Evolutionary conservation across 2,797 vertebrate species (phyloP).

Genomic region (Euphonia xanthogaster): DNA sequence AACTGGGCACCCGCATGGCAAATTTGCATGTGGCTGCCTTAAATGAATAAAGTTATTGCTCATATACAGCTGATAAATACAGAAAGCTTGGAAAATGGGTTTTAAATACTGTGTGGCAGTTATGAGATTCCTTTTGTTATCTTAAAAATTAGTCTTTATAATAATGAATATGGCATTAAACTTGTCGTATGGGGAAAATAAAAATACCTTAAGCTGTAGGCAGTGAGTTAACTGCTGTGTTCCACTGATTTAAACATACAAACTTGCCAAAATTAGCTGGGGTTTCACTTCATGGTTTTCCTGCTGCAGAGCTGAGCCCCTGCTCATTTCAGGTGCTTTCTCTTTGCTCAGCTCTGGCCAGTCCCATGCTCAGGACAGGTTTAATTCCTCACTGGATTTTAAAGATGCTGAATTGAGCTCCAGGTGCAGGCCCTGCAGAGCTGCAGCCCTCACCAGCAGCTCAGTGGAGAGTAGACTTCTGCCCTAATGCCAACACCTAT

Average conservation of each 20-base stretch:
- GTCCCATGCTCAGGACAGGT: background rate
- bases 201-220: background rate
- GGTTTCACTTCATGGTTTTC: rapidly evolving
- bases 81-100: background rate
- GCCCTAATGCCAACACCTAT: rapidly evolving
- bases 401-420: background rate
- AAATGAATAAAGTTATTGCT: background rate
- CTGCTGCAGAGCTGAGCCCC: background rate
- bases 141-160: background rate
- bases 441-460: background rate
- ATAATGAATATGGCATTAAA: background rate
- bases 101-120: background rate
- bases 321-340: background rate
- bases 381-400: background rate
- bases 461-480: background rate
- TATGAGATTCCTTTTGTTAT: background rate
- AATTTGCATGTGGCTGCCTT: background rate
- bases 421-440: background rate
- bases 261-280: background rate
- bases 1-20: conserved; percentile 3
- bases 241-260: background rate
- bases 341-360: background rate
- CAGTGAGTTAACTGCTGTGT: background rate
- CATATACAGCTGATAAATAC: background rate
- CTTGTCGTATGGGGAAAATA: background rate